A percentile compares a stretch with the other conserved stretches of the same genome.
phyloP scores from a whole-genome alignment of 2,797 vertebrate genomes.

The Enteromius argenteus region DNA sequence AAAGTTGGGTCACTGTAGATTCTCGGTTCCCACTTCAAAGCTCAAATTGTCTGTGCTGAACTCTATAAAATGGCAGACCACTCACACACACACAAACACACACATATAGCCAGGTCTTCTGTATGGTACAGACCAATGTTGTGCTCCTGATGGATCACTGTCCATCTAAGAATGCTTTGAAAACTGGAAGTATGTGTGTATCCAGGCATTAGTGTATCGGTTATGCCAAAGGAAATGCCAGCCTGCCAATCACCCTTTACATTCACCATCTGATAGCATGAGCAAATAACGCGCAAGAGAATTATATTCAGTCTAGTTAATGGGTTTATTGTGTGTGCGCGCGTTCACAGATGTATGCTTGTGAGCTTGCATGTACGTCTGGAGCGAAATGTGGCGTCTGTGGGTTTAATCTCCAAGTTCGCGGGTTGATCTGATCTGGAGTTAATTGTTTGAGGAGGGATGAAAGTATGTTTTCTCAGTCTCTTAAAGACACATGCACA shows the following conservation, averaged over 20 bases:
- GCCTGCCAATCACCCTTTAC: slow-evolving; percentile 56
- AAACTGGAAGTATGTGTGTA: slow-evolving; percentile 33
- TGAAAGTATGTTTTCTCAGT: slow-evolving; percentile 42
- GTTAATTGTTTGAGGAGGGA: slow-evolving; percentile 44
- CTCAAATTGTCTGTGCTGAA: slow-evolving; percentile 77
- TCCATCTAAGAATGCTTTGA: slow-evolving; percentile 37
- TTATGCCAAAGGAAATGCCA: slow-evolving; percentile 62
- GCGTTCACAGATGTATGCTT: slow-evolving; percentile 25
- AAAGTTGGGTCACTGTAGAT: slow-evolving; percentile 41
- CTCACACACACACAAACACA: slow-evolving; percentile 25
- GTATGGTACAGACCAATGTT: slow-evolving; percentile 2
- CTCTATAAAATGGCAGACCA: slow-evolving; percentile 80
- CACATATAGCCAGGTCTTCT: slow-evolving; percentile 18
- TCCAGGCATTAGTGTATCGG: not conserved
- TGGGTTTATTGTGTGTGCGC: slow-evolving; percentile 14
- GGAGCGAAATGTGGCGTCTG: slow-evolving; percentile 37
- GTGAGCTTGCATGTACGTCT: slow-evolving; percentile 35
- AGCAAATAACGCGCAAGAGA: not conserved
- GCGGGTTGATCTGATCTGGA: slow-evolving; percentile 37
- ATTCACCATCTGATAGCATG: slow-evolving; percentile 53
- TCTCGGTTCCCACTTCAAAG: slow-evolving; percentile 78
- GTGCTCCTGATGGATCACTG: slow-evolving; percentile 9
- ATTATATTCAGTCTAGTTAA: slow-evolving; percentile 1
- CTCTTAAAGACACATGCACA: slow-evolving; percentile 40
- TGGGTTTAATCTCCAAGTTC: slow-evolving; percentile 39